Conservation (phyloP, 2,888 invertebrate species). For the Amorpha juglandis region DNA sequence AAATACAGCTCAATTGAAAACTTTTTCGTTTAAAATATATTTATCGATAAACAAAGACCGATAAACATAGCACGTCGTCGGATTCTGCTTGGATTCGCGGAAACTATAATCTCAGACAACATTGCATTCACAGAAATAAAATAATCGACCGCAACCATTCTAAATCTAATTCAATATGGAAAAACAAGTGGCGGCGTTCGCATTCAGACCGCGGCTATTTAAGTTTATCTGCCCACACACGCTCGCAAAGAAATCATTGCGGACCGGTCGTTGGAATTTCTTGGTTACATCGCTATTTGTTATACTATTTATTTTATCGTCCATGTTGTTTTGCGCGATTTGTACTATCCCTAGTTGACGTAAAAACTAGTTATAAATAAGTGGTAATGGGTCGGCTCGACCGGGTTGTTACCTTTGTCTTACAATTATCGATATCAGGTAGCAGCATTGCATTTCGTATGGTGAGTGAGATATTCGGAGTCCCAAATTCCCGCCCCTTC, state of each 20-base stretch:
- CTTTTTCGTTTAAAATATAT: too few relatives aligned
- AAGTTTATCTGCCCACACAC: slow-evolving; percentile 17
- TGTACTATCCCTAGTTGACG: too few relatives aligned
- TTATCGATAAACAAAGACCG: not conserved
- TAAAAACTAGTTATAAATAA: too few relatives aligned
- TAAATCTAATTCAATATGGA: slow-evolving; percentile 23
- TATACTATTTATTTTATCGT: slow-evolving; percentile 1
- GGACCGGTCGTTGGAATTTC: slow-evolving; percentile 13
- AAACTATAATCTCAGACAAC: not conserved
- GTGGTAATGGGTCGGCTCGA: too few relatives aligned
- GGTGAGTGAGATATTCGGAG: too few relatives aligned
- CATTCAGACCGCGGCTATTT: slow-evolving; percentile 10
- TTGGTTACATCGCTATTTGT: slow-evolving; percentile 18
- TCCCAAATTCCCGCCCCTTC: too few relatives aligned
- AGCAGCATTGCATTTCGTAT: too few relatives aligned
- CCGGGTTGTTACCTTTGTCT: too few relatives aligned
- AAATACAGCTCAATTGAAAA: too few relatives aligned
- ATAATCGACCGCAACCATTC: slow-evolving; percentile 12
- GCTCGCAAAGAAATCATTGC: slow-evolving; percentile 24
- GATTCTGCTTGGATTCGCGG: not conserved
- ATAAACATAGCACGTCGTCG: not conserved
- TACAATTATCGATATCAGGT: too few relatives aligned
- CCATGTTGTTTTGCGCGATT: too few relatives aligned
- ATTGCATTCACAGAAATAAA: slow-evolving; percentile 8
- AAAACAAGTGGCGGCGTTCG: slow-evolving; percentile 14